Conservation (phyloP, 2,797 vertebrate species). For the Crenichthys baileyi region DNA sequence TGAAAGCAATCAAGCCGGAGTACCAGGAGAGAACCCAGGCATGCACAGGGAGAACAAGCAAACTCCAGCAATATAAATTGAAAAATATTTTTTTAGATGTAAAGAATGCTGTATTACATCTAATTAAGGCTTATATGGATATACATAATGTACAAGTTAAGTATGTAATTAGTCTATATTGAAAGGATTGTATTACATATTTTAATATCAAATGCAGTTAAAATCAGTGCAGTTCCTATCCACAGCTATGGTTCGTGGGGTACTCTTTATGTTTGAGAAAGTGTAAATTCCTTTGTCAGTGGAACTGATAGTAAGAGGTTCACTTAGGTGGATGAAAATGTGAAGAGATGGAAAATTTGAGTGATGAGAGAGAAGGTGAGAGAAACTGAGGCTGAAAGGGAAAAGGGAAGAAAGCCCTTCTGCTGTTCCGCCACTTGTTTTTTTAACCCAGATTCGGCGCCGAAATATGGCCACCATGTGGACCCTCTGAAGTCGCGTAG, state of each 20-base stretch:
- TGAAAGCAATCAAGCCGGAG: too few relatives aligned
- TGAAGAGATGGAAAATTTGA: conserved; percentile 38
- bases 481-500: conserved; percentile 69
- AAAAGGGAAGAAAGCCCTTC: conserved; percentile 35
- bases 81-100: neutral
- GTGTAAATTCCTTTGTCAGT: conserved; percentile 25
- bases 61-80: too few relatives aligned
- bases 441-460: conserved; percentile 79
- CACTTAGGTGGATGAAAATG: conserved; percentile 39
- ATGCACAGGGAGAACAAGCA: too few relatives aligned
- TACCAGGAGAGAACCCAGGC: too few relatives aligned
- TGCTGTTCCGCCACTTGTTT: conserved; percentile 55
- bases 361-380: conserved; percentile 41
- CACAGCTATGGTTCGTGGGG: neutral
- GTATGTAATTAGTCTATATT: neutral
- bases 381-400: conserved; percentile 46
- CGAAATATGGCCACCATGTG: conserved; percentile 79
- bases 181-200: too few relatives aligned
- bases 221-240: too few relatives aligned
- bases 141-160: neutral
- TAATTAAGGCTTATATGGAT: neutral
- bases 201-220: too few relatives aligned
- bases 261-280: neutral
- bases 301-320: conserved; percentile 36
- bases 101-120: neutral